A percentile compares a stretch with the other conserved stretches of the same genome.
Conservation (phyloP, 2,888 invertebrate genomes). For the Perizoma flavofasciatum region DNA sequence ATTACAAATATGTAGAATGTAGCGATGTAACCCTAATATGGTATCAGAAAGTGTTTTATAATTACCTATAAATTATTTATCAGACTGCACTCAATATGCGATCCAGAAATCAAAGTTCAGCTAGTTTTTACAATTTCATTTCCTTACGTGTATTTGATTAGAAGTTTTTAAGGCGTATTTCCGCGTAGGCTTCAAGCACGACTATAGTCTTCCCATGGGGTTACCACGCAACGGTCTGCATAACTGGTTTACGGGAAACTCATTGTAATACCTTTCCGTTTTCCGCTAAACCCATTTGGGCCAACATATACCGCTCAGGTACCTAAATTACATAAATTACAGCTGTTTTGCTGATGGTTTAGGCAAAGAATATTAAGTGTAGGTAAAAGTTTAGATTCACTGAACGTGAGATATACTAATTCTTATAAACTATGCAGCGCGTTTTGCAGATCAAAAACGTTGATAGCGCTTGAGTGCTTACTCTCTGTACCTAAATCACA, state of each 20-base stretch:
- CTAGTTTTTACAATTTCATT: slow-evolving; percentile 11
- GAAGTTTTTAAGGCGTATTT: slow-evolving; percentile 38
- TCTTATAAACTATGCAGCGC: slow-evolving; percentile 16
- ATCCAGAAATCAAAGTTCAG: slow-evolving; percentile 7
- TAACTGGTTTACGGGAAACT: slow-evolving; percentile 32
- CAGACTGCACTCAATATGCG: slow-evolving; percentile 7
- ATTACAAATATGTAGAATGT: neutral
- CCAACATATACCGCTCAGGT: slow-evolving; percentile 22
- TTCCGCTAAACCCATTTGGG: slow-evolving; percentile 23
- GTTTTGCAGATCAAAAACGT: slow-evolving; percentile 22
- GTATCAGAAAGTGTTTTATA: slow-evolving; percentile 10
- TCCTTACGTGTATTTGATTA: slow-evolving; percentile 36
- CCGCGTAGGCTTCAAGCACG: slow-evolving; percentile 30
- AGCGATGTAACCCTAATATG: slow-evolving; percentile 1
- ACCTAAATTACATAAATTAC: slow-evolving; percentile 23
- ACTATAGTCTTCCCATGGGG: slow-evolving; percentile 32
- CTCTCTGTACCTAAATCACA: slow-evolving; percentile 2
- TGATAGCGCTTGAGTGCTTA: slow-evolving; percentile 16
- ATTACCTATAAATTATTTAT: slow-evolving; percentile 16
- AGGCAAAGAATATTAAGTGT: neutral
- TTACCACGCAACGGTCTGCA: slow-evolving; percentile 16
- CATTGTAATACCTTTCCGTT: slow-evolving; percentile 18
- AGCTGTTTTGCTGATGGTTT: slow-evolving; percentile 9
- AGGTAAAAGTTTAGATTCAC: slow-evolving; percentile 8
- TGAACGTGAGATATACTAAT: slow-evolving; percentile 15